A percentile compares a stretch with the other conserved stretches of the same genome.
phyloP scores from a whole-genome alignment of 2,113 vertebrate species.

The Aythya baeri region DNA sequence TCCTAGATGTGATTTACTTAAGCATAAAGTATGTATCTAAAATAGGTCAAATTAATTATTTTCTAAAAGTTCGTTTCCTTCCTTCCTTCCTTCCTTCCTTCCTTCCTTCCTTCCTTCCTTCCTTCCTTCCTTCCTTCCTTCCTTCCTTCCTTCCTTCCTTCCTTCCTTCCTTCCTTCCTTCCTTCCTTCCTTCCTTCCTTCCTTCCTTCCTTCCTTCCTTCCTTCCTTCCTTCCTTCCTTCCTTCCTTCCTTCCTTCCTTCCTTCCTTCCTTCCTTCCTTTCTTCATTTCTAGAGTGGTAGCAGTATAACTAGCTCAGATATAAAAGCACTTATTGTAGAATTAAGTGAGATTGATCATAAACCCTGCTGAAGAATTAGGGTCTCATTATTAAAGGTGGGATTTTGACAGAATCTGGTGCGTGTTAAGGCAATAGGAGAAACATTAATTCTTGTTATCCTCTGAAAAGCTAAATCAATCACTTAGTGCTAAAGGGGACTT shows the following conservation, averaged over 20 bases:
- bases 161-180: too few relatives aligned
- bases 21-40: not conserved
- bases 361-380: not conserved
- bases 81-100: too few relatives aligned
- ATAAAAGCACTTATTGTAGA: not conserved
- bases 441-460: not conserved
- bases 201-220: too few relatives aligned
- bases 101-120: too few relatives aligned
- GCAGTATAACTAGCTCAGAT: not conserved
- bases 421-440: not conserved
- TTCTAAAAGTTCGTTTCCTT: not conserved
- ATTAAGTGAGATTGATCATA: not conserved
- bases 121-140: too few relatives aligned
- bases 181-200: too few relatives aligned
- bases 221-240: too few relatives aligned
- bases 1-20: not conserved
- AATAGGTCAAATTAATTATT: not conserved
- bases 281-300: not conserved
- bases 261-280: too few relatives aligned
- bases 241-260: too few relatives aligned
- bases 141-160: too few relatives aligned
- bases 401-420: not conserved
- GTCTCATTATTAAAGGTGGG: not conserved
- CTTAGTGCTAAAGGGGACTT: not conserved
- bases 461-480: slow-evolving; percentile 12